Base-by-base conservation (phyloP, 2,797 vertebrate genomes). In the Adrianichthys oophorus region DNA sequence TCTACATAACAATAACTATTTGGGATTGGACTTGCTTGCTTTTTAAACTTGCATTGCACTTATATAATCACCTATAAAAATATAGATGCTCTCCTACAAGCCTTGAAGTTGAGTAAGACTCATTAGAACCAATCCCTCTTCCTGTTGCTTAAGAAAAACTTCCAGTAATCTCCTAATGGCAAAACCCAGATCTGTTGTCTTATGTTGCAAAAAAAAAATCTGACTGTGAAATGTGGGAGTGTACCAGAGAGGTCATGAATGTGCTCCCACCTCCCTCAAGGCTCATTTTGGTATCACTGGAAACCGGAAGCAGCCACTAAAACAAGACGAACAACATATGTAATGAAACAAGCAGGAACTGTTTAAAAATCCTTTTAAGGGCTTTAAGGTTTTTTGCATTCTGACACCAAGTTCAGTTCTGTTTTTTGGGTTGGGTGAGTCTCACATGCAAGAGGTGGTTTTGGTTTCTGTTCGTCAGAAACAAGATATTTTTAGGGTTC, bases 251-350 rank as follows among this genome's bases (percentile, higher is more conserved):
- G 51, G 65, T 46, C 56, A 67, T 42, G 41, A 23, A 18, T 23
- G 16, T 18, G 41, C 29, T 59, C 43, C 44, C 44, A 55, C 47
- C 6, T 48, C 43, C 54, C 60, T 5, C 43, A 37, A 58, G 66
- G 43, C 29, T 46, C 43, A 15, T 49, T 56, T 46, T 56, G 62
- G 51, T 49, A 72, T 77, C 52, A 70, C 52, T 51, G 48, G 72
- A 66, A 82, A 80, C 71, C 62, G 70, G 86, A 84, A 82, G 74
- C 69, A 83, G 58, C 41, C 65, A 50, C 54, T 74, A 68, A 83
- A 72, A 64, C n/a, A 51, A 64, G 65, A 52, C 7, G 15, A 53
- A 41, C 62, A 68, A 68, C 40, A 62, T 49, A 56, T 73, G 74
- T 48, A 61, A 66, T 53, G 65, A 78, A 24, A 49, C 42, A 43